These are phyloP conservation scores for Polia nebulosa DNA, from an alignment of 2,888 invertebrate species.

Conservation along the genomic window DNA sequence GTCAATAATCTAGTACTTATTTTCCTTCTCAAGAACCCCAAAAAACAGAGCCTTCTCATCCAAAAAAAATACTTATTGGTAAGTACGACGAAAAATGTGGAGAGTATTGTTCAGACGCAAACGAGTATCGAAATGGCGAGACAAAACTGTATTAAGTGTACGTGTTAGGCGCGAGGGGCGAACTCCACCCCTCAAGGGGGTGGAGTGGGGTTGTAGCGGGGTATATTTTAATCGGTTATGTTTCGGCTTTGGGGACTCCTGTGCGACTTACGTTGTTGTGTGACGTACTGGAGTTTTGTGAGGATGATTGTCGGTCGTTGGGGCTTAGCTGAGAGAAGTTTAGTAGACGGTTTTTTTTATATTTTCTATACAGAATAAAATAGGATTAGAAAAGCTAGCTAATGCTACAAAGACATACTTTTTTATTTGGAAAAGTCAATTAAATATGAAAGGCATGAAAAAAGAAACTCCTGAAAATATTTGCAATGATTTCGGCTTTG, in stretches of 20 bases:
- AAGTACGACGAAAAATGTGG: constrained; percentile 17
- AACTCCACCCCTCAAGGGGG: constrained; percentile 50
- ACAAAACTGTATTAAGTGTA: constrained; percentile 87
- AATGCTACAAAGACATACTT: no score
- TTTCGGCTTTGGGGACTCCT: constrained; percentile 41
- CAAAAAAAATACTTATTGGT: constrained; percentile 23
- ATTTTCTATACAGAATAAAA: neutral
- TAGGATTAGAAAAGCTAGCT: neutral
- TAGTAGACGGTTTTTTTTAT: constrained; percentile 4
- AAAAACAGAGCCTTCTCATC: neutral
- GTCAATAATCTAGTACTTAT: neutral
- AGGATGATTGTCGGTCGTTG: constrained; percentile 10
- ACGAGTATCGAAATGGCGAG: constrained; percentile 87
- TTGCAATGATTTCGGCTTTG: no score
- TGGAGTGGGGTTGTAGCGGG: constrained; percentile 67
- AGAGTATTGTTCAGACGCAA: constrained; percentile 69
- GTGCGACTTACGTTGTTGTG: constrained; percentile 32
- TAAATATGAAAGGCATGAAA: no score
- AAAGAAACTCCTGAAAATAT: no score
- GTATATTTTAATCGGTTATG: constrained; percentile 56
- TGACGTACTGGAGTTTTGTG: constrained; percentile 24
- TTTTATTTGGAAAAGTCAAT: no score
- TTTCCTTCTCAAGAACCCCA: neutral
- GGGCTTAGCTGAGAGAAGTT: neutral
- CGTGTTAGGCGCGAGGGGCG: constrained; percentile 69